A percentile compares a stretch with the other conserved stretches of the same genome.
Conservation (phyloP, 2,113 vertebrate genomes). For the Neodontobutis hainanensis region DNA sequence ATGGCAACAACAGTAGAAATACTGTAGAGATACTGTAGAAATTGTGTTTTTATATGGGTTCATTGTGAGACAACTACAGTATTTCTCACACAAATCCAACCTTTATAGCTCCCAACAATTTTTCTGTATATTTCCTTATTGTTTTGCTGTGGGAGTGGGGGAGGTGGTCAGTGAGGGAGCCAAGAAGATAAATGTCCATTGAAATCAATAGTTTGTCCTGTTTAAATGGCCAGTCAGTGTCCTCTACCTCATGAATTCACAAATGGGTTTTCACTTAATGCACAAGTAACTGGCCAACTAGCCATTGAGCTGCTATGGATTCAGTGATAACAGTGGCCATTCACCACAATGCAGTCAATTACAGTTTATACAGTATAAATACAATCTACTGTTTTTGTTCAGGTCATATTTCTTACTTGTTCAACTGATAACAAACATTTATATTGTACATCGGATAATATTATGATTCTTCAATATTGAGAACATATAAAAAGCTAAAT, state of each 20-base stretch:
- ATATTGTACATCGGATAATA: no score
- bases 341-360: neutral
- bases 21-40: no score
- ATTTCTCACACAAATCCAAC: constrained; percentile 9
- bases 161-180: neutral
- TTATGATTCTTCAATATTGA: no score
- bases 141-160: neutral
- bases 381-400: neutral
- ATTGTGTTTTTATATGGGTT: no score
- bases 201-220: constrained; percentile 27
- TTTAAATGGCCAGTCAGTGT: constrained; percentile 35
- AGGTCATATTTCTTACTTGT: neutral
- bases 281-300: constrained; percentile 21
- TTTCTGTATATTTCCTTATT: neutral
- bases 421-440: no score
- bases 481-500: no score
- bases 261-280: constrained; percentile 41
- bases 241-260: constrained; percentile 40
- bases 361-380: neutral
- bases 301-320: constrained; percentile 17
- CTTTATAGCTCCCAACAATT: neutral
- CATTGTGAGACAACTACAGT: no score
- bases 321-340: constrained; percentile 1
- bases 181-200: constrained; percentile 1
- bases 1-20: no score